These are phyloP conservation scores for Metallyticus violacea DNA, from an alignment of 2,888 invertebrate genomes.

Conservation along the genomic window DNA sequence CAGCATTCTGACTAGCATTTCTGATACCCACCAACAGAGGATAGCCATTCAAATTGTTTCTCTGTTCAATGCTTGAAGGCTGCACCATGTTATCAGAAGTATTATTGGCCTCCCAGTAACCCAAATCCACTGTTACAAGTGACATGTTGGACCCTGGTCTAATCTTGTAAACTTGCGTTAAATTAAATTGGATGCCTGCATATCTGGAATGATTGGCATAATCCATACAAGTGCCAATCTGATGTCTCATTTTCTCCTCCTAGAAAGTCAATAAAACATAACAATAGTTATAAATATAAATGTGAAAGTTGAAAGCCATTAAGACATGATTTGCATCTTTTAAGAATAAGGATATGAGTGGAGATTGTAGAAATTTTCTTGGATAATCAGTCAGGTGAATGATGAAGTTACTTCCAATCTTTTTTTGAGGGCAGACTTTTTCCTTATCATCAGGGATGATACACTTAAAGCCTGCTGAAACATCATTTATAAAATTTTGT, in stretches of 20 bases:
- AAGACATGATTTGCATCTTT: no score
- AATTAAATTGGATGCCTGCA: conserved; percentile 37
- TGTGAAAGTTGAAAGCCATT: no score
- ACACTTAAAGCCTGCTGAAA: no score
- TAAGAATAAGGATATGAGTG: no score
- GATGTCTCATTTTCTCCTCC: background rate
- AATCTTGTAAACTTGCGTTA: conserved; percentile 44
- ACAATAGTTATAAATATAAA: no score
- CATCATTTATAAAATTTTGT: no score
- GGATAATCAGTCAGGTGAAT: no score
- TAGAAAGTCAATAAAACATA: background rate
- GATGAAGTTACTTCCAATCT: no score
- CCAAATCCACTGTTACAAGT: conserved; percentile 41
- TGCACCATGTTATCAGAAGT: conserved; percentile 36
- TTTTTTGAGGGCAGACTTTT: no score
- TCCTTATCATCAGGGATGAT: no score
- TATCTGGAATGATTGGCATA: background rate
- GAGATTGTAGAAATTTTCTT: no score
- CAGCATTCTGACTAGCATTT: conserved; percentile 24
- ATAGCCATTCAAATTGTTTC: conserved; percentile 42
- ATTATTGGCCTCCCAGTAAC: conserved; percentile 42
- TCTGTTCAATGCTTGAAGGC: conserved; percentile 40
- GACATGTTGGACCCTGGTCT: conserved; percentile 41
- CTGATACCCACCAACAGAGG: conserved; percentile 48
- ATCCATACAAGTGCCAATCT: background rate